These are phyloP conservation scores for Apis cerana DNA, from an alignment of 1,140 invertebrate species.

Conservation along the genomic window DNA sequence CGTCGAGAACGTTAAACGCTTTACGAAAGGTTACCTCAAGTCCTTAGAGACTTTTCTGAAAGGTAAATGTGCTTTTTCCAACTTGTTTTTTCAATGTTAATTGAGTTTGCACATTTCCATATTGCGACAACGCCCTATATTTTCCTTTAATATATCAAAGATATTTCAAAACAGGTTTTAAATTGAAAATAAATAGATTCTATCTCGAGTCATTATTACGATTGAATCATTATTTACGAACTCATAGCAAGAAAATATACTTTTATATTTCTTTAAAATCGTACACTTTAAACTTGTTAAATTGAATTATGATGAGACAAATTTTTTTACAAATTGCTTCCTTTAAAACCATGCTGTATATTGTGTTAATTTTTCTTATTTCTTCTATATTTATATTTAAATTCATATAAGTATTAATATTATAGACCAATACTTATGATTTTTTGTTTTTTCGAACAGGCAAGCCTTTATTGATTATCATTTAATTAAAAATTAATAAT, in stretches of 20 bases:
- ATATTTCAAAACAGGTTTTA: background rate
- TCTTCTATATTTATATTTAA: too few species aligned
- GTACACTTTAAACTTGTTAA: background rate
- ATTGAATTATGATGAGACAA: background rate
- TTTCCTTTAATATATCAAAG: background rate
- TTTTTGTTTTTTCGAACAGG: too few species aligned
- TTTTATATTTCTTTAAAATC: background rate
- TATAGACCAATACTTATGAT: too few species aligned
- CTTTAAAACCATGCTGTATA: too few species aligned
- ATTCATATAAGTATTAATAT: too few species aligned
- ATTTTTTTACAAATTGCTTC: too few species aligned
- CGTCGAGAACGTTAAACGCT: background rate
- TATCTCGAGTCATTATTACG: background rate
- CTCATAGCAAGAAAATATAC: background rate
- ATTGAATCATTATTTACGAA: background rate
- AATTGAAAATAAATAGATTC: background rate
- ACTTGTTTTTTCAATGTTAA: slow-evolving; percentile 7
- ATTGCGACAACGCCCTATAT: background rate
- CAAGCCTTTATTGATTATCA: too few species aligned
- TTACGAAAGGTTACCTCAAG: background rate
- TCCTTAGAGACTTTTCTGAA: slow-evolving; percentile 6
- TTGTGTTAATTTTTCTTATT: too few species aligned
- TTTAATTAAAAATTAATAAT: too few species aligned
- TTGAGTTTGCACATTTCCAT: background rate
- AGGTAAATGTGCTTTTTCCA: slow-evolving; percentile 5